Base-by-base conservation (phyloP, 2,888 invertebrate genomes). In the Phyto melanocephala region DNA sequence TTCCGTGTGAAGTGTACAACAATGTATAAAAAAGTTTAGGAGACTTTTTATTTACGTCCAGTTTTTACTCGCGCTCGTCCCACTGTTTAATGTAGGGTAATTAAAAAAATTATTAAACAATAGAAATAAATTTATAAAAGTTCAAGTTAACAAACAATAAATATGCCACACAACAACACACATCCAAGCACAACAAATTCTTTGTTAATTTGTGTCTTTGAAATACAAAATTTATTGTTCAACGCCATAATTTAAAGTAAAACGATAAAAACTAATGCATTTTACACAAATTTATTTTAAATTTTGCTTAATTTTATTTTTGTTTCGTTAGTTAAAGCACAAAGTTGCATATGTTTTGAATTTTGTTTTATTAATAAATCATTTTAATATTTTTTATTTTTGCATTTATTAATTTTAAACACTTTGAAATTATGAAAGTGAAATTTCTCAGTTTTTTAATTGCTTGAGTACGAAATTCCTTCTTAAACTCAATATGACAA, bases 61-160 rank as follows among this genome's bases (percentile, higher is more conserved):
- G 13, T 13, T 28, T 42, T 56, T 62, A 1, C 10, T 6, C 0
- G 5, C 1, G 17, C 37, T 2, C 0, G n/a, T 0, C 20, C 79
- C 79, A 79, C 79, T 82, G 82, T 82, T 37, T 15, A n/a, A n/a
- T n/a, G 17, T 47, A 1, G 10, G 15, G 52, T 50, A 71, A 82
- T 76, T 67, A 67, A 76, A 62, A 67, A 62, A 67, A 56, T 67
- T 75, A 75, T 79, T 71, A 65, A 82, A 67, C 82, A 79, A 79
- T 79, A 50, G 58, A 82, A 71, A 82, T 67, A 62, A 60, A 79
- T 70, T 75, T 71, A 37, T 33, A 22, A 75, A 71, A 82, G 56
- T 79, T 79, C 70, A 78, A 76, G 75, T 60, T 60, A 68, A 52
- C 52, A 56, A 77, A 77, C 56, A 75, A 79, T 82, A 45, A 82